Base-by-base conservation (phyloP, 2,113 vertebrate genomes). In the Onychostruthus taczanowskii region DNA sequence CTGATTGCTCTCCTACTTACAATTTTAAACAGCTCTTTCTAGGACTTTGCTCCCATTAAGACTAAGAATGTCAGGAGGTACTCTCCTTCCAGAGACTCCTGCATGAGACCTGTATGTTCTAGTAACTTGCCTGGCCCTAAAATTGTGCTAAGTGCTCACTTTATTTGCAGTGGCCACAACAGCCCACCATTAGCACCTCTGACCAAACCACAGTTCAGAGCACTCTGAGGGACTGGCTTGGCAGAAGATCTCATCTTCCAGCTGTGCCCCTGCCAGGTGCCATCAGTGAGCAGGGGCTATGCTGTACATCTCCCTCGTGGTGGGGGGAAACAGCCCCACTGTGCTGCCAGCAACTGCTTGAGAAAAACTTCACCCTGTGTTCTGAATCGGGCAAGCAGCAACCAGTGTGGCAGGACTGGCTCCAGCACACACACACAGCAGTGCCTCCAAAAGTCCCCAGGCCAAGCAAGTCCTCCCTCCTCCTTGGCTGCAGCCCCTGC, bases 231-330 rank as follows among this genome's bases (percentile, higher is more conserved):
- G 13, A 39, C n/a, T 62, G 28, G 41, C 44, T 77, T 89, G 75
- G 26, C 81, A 84, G 41, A 56, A 70, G 4, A 72, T 13, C 4
- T 79, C 41, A 31, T 69, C 31, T 69, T 84, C 43, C 37, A 89
- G 47, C 53, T 77, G 68, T 76, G 30, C 20, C 43, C 55, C 24
- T 47, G 31, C 58, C 30, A 84, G 44, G 19, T 73, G 18, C 37
- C 37, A 66, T 11, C 37, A 53, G 35, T 8, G 5, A 91, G 37
- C 68, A 14, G 41, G 10, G n/a, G 47, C 17, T 37, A 4, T 17
- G 20, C 58, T 53, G 15, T 23, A 37, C 74, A 49, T 20, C 4
- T 7, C 15, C 6, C 33, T 33, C 1, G 0, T 37, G 37, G 27
- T 8, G 18, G 8, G 22, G 11, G 39, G 4, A 49, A 35, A 49